Conservation (phyloP, 2,113 vertebrate genomes). For the Anguilla rostrata region DNA sequence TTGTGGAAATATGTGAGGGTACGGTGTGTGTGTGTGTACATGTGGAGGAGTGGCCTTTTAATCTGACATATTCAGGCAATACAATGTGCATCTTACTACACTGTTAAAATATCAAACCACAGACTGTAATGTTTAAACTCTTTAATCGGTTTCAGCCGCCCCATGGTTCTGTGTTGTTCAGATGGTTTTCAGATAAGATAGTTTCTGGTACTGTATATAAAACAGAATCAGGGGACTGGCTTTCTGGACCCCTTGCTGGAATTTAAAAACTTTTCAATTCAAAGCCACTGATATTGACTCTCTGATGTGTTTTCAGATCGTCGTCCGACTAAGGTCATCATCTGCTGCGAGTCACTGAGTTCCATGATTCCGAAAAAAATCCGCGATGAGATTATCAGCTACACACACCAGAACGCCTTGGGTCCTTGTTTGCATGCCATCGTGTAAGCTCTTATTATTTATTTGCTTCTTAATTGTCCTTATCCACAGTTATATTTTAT, state of each 20-base stretch:
- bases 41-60: not conserved
- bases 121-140: not conserved
- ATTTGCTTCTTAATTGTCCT: not conserved
- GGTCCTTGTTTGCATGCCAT: slow-evolving; percentile 38
- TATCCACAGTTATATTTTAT: not conserved
- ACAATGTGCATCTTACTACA: too few species aligned
- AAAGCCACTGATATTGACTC: not conserved
- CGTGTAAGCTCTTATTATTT: slow-evolving; percentile 31
- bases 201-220: too few species aligned
- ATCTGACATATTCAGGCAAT: not conserved
- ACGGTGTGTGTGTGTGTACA: not conserved
- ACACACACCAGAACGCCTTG: slow-evolving; percentile 37
- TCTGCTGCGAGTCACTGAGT: slow-evolving; percentile 42
- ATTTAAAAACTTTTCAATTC: not conserved
- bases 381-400: slow-evolving; percentile 30
- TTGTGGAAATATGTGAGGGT: not conserved
- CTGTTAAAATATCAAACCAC: not conserved
- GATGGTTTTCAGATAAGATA: too few species aligned
- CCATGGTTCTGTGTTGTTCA: too few species aligned
- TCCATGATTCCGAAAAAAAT: slow-evolving; percentile 17
- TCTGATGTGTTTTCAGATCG: slow-evolving; percentile 11
- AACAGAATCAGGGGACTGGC: too few species aligned
- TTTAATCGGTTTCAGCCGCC: not conserved
- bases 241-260: too few species aligned
- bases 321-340: slow-evolving; percentile 25